Base-by-base conservation (phyloP, 2,113 vertebrate species). In the Dasyurus viverrinus region DNA sequence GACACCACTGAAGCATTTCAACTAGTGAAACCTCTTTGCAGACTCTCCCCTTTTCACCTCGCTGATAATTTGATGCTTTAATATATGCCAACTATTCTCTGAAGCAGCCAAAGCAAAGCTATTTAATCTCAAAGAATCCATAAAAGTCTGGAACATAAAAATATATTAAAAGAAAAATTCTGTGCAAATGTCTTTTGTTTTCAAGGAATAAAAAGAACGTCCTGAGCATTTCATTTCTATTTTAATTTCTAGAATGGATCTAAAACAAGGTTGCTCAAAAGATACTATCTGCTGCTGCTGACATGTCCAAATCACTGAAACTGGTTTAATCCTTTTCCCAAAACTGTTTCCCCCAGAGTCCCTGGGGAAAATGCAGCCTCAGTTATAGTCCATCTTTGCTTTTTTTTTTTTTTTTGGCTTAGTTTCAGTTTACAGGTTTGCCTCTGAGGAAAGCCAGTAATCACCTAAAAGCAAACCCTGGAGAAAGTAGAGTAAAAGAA, bases 121-220 rank as follows among this genome's bases (percentile, higher is more conserved):
- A 48, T 91, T 95, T 96, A 53, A 26, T 89, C 46, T 68, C 8
- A 47, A 60, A 54, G 53, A 97, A 97, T 94, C 26, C 42, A 47
- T n/a, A 94, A 57, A 96, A 93, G 30, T 52, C 53, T 53, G 16
- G 25, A 47, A 89, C 1, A 90, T 89, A 0, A 57, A 92, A 68
- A 26, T 12, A 1, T 47, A 36, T 50, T 55, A 94, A 93, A 53
- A 1, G 42, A 27, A 84, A 92, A 94, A 92, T 2, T 2, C 54
- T 53, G 0, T 91, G 8, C 93, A 93, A 91, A 91, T 90, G 89
- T 89, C 11, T 93, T 96, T 92, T 25, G 42, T 50, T 95, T 93
- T 92, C 46, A 96, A 93, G 92, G 4, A 89, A 76, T 27, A 55
- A 93, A 92, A 94, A 89, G 54, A 95, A 42, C 36, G 30, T 8